phyloP scores from a whole-genome alignment of 2,113 vertebrate species.

The Monopterus albus region DNA sequence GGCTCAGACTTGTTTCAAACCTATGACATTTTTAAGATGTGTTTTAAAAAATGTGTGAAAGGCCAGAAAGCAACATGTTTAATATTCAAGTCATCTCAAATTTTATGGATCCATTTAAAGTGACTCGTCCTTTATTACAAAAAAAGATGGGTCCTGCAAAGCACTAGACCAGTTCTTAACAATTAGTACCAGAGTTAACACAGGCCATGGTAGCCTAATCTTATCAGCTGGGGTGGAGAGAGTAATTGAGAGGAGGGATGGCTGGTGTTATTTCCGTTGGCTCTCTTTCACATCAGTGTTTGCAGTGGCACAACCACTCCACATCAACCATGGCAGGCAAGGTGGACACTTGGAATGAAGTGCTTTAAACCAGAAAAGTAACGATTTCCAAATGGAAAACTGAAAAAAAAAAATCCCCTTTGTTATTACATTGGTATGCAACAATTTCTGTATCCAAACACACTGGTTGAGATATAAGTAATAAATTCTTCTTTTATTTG shows the following conservation, averaged over 20 bases:
- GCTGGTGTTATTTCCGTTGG: slow-evolving; percentile 75
- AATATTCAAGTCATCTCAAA: neutral
- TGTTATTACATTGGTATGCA: neutral
- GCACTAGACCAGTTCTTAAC: slow-evolving; percentile 23
- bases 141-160: neutral
- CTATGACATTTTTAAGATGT: neutral
- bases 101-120: neutral
- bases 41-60: neutral
- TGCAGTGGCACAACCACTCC: slow-evolving; percentile 54
- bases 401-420: slow-evolving; percentile 9
- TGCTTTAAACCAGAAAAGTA: slow-evolving; percentile 39
- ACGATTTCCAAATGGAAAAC: slow-evolving; percentile 15
- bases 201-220: slow-evolving; percentile 45
- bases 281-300: slow-evolving; percentile 53
- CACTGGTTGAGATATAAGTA: neutral
- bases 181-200: slow-evolving; percentile 45
- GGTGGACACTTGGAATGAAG: slow-evolving; percentile 57
- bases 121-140: neutral
- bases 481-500: slow-evolving; percentile 1
- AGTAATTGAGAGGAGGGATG: slow-evolving; percentile 23
- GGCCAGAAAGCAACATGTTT: neutral
- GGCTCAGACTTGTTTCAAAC: neutral
- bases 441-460: slow-evolving; percentile 8
- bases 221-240: slow-evolving; percentile 62
- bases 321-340: slow-evolving; percentile 22